Base-by-base conservation (phyloP, 1,140 invertebrate genomes). In the Pemphigus obesinymphae region DNA sequence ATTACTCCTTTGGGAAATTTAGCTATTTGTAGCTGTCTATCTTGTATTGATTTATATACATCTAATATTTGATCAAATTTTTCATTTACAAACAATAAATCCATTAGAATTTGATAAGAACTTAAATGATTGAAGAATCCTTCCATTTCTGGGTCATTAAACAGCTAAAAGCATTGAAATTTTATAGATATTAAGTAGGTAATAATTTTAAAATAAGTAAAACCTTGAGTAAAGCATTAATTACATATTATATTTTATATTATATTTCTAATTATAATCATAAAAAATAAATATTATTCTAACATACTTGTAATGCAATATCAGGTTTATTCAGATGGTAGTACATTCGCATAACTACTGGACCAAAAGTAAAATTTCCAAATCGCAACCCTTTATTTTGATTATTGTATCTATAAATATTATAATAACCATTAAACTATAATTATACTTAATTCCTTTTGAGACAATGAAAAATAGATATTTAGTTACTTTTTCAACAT, bases 351-450 rank as follows among this genome's bases (percentile, higher is more conserved):
- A 96, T 95, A 0, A 93, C 88, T 13, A 96, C 91, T 26, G 94
- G 93, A 1, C 95, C 94, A 91, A 96, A 96, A 13, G 91, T 86
- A 87, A 92, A 96, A 83, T 89, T 92, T 23, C 92, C 91, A 90
- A 95, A 95, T 82, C 93, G 87, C 45, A 92, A 85, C 83, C 92
- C 90, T 80, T 90, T 89, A 83, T 91, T 92, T 85, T 94, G 92
- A n/a, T 87, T 84, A 84, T 93, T 90, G 85, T 93, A 96, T 83
- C 92, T 93, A 84, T 82, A 87, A 31, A 40, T n/a, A 55, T n/a
- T 34, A 58, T n/a, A 58, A 13, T n/a, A n/a, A n/a, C n/a, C n/a
- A n/a, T n/a, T n/a, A n/a, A n/a, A n/a, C n/a, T n/a, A n/a, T n/a
- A n/a, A n/a, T n/a, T n/a, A n/a, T n/a, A n/a, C n/a, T n/a, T n/a